phyloP scores from a whole-genome alignment of 92 coral and sea anemone genomes.

The Palythoa caribaeorum region DNA sequence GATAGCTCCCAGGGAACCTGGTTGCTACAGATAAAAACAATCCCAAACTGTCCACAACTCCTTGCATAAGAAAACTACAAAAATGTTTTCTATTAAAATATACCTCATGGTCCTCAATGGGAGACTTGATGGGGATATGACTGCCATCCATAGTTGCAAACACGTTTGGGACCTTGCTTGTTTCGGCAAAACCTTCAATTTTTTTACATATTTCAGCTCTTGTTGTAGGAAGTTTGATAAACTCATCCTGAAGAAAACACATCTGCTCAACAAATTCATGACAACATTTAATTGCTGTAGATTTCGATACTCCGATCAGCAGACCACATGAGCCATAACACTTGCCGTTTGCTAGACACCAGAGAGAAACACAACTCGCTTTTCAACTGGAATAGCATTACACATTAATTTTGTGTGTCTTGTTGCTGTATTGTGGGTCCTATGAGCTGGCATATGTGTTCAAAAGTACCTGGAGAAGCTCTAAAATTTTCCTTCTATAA shows the following conservation, averaged over 20 bases:
- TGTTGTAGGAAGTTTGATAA: constrained; percentile 51
- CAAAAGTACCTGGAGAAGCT: constrained; percentile 56
- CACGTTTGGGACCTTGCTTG: constrained; percentile 59
- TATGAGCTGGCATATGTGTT: constrained; percentile 54
- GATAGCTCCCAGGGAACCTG: constrained; percentile 22
- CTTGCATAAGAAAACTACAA: constrained; percentile 53
- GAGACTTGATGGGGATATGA: constrained; percentile 61
- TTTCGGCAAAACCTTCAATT: constrained; percentile 50
- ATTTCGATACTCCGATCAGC: constrained; percentile 1
- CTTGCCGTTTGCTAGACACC: constrained; percentile 51
- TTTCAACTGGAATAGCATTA: constrained; percentile 30
- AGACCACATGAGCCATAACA: constrained; percentile 31
- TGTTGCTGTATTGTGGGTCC: constrained; percentile 52
- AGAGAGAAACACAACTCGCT: constrained; percentile 52
- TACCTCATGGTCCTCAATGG: constrained; percentile 52
- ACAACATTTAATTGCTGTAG: constrained; percentile 19
- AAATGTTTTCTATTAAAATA: constrained; percentile 62
- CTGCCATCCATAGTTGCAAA: constrained; percentile 53
- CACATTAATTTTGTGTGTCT: constrained; percentile 27
- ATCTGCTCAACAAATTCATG: constrained; percentile 13
- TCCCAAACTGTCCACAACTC: constrained; percentile 58
- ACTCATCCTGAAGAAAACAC: constrained; percentile 47
- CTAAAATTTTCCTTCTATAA: constrained; percentile 69
- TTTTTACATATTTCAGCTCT: constrained; percentile 53
- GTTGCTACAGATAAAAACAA: constrained; percentile 58